phyloP scores from a whole-genome alignment of 2,797 vertebrate species.

The Alectoris magna region DNA sequence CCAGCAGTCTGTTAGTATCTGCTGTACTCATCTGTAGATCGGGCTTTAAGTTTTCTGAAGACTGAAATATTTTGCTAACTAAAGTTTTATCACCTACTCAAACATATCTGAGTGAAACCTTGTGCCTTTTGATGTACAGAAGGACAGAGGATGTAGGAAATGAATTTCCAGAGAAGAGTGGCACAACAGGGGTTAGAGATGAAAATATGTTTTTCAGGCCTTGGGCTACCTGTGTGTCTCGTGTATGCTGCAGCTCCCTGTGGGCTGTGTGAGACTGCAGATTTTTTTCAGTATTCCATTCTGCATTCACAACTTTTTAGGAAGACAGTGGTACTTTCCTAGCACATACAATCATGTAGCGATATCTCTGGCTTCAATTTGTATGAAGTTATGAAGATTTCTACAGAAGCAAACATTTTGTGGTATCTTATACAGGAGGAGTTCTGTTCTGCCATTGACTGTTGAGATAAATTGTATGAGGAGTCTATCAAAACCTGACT shows the following conservation, averaged over 20 bases:
- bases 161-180: background rate
- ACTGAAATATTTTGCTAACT: background rate
- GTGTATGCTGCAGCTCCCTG: background rate
- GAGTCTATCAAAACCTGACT: background rate
- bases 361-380: background rate
- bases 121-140: background rate
- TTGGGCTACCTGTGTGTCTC: background rate
- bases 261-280: background rate
- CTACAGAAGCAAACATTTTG: background rate
- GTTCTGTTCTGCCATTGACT: background rate
- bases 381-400: background rate
- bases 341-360: background rate
- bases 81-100: background rate
- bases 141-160: background rate
- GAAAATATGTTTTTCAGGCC: background rate
- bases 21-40: background rate
- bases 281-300: background rate
- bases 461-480: background rate
- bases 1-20: background rate
- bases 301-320: background rate
- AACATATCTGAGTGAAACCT: background rate
- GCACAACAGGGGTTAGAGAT: background rate
- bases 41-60: background rate
- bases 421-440: background rate
- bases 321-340: background rate